Conservation (phyloP, 1,140 invertebrate species). For the Trichonephila inaurata region DNA sequence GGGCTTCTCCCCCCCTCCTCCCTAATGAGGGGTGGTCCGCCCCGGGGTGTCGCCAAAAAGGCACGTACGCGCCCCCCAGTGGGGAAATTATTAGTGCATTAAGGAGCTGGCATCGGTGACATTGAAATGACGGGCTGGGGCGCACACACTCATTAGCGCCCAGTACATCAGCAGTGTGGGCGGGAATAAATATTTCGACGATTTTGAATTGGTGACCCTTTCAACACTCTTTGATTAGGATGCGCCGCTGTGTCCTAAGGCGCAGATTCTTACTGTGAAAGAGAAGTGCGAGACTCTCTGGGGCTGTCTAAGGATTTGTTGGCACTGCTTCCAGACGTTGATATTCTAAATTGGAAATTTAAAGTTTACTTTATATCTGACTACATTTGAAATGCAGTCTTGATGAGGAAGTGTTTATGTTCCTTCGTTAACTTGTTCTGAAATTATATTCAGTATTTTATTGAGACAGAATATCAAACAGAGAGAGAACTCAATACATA, state of each 20-base stretch:
- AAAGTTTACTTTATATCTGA: no score
- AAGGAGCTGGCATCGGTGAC: slow-evolving; percentile 11
- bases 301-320: no score
- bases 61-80: slow-evolving; percentile 48
- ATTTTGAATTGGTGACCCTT: slow-evolving; percentile 30
- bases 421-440: no score
- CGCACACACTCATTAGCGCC: slow-evolving; percentile 1
- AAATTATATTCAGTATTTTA: no score
- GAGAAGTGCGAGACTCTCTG: background rate
- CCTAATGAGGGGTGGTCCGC: slow-evolving; percentile 60
- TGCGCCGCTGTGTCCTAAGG: background rate
- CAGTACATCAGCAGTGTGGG: background rate
- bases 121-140: slow-evolving; percentile 28
- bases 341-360: no score
- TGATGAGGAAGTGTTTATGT: no score
- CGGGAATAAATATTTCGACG: slow-evolving; percentile 34
- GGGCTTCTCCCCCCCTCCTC: background rate
- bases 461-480: no score
- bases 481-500: no score
- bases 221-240: slow-evolving; percentile 14
- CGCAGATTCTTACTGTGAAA: background rate
- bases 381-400: no score
- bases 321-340: no score
- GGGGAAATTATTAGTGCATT: background rate
- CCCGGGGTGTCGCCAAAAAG: slow-evolving; percentile 64